Percentiles rank a stretch among this genome's conserved stretches.
Evolutionary conservation across 2,113 vertebrate species (phyloP).

Genomic region (Fregata magnificens): DNA sequence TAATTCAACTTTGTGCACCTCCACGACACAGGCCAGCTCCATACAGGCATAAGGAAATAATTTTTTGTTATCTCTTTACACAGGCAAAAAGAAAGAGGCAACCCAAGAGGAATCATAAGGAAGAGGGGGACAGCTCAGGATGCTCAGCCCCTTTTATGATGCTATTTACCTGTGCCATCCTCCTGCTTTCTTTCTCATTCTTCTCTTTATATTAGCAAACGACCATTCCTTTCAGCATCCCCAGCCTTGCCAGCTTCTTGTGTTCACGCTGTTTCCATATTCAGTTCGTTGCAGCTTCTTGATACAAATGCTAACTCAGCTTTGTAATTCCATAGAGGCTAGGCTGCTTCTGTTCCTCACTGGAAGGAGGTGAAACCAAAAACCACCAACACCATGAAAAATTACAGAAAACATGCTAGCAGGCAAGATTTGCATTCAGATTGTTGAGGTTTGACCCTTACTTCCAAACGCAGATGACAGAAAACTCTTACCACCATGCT

Average conservation of each 20-base stretch:
- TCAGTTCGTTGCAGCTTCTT: neutral
- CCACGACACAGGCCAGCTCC: neutral
- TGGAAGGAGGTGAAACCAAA: neutral
- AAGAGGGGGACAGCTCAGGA: neutral
- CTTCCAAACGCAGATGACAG: neutral
- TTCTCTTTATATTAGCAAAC: neutral
- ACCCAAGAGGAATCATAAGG: neutral
- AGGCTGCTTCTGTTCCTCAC: neutral
- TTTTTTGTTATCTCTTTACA: neutral
- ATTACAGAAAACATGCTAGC: neutral
- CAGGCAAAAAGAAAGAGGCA: neutral
- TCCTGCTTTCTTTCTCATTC: neutral
- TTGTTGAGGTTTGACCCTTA: neutral
- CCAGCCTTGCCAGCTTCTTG: neutral
- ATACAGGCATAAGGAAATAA: neutral
- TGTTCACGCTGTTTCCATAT: neutral
- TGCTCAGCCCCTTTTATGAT: neutral
- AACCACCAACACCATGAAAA: neutral
- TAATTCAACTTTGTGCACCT: too few species aligned
- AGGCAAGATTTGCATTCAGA: neutral
- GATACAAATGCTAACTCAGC: neutral
- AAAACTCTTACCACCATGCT: neutral
- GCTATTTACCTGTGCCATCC: neutral
- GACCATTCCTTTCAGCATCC: neutral
- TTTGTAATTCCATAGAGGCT: neutral